Base-by-base conservation (phyloP, 2,888 invertebrate species). In the Parnassius glacialis region DNA sequence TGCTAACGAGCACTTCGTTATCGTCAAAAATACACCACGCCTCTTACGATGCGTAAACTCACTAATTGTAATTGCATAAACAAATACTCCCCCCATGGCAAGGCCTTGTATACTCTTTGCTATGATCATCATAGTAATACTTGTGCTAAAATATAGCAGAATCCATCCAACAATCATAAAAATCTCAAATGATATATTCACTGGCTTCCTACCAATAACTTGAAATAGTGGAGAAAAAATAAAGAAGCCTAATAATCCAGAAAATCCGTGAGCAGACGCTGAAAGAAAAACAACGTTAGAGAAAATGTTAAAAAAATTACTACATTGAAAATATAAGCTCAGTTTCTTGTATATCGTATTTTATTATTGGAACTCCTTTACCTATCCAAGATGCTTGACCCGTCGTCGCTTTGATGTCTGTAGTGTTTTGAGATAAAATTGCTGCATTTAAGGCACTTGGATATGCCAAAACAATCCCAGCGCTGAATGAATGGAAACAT, bases 81-180 rank as follows among this genome's bases (percentile, higher is more conserved):
- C 69, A 47, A 74, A 78, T 3, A 78, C 63, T 10, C 72, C 74
- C 11, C 80, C 78, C 13, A 72, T 43, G 3, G 69, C 51, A 0
- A 80, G 9, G 1, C 83, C 82, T 64, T 81, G 80, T 7, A 77
- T 58, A 2, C 74, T 64, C 63, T 80, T 74, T 0, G 75, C 81
- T 0, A 68, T 61, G 64, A 72, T 75, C 12, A 83, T 53, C n/a
- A 61, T 62, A 0, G 61, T 11, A 3, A 80, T 63, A 34, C 61
- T 73, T 11, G 69, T 65, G 3, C 80, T 74, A n/a, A 74, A 68
- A 12, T 67, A 63, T 43, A 81, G 68, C 5, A 74, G 68, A 0
- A 74, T 53, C 75, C 80, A 81, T 3, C 80, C 77, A 13, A 72
- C 41, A 0, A 74, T 43, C 0, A 68, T 54, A 2, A 68, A 48